phyloP scores from a whole-genome alignment of 2,797 vertebrate species.

The Buphagus erythrorhynchus region DNA sequence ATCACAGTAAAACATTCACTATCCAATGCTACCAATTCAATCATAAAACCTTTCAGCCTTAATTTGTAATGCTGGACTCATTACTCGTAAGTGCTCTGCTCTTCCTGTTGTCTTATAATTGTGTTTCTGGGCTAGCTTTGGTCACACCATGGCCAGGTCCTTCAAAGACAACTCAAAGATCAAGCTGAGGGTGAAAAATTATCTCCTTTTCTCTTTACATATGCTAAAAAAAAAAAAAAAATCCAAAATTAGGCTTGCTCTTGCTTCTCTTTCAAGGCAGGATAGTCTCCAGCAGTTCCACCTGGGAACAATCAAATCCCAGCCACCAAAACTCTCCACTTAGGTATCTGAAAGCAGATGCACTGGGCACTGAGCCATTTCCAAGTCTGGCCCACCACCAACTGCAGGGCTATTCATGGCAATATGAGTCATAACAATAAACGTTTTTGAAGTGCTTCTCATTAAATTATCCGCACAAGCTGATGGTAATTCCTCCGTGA shows the following conservation, averaged over 20 bases:
- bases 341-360: background rate
- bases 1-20: background rate
- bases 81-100: background rate
- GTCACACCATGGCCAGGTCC: background rate
- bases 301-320: background rate
- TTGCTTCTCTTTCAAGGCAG: background rate
- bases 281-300: background rate
- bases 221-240: background rate
- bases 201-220: background rate
- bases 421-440: constrained; percentile 28
- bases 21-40: background rate
- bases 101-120: background rate
- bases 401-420: background rate
- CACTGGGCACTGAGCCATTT: background rate
- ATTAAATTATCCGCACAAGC: background rate
- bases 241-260: background rate
- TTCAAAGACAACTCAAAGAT: background rate
- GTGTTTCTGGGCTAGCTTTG: background rate
- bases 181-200: background rate
- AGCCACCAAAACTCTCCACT: background rate
- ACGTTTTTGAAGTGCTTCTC: constrained; percentile 33
- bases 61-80: background rate
- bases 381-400: constrained; percentile 31
- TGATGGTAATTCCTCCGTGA: background rate
- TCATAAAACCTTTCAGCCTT: constrained; percentile 1